Evolutionary conservation across 2,797 vertebrate genomes (phyloP).

Genomic region (Eulemur mongoz): DNA sequence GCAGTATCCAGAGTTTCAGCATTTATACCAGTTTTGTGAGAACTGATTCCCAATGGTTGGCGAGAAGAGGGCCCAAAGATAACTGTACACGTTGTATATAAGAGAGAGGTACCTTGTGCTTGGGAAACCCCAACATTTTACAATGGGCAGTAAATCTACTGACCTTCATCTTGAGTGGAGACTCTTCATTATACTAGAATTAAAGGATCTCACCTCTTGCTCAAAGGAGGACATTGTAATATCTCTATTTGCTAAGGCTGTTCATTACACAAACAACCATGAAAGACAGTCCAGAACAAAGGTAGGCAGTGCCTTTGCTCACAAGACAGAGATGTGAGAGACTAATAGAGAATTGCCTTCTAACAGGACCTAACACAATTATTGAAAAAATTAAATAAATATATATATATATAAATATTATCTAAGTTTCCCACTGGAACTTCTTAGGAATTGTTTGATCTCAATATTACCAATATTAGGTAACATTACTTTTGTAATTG

Average conservation of each 20-base stretch:
- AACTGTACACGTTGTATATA: background rate
- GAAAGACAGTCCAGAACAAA: background rate
- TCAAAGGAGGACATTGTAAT: background rate
- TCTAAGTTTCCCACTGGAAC: background rate
- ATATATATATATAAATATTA: background rate
- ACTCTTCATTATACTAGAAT: background rate
- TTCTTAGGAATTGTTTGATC: background rate
- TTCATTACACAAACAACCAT: background rate
- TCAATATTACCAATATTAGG: background rate
- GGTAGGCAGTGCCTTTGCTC: background rate
- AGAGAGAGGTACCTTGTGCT: fast-evolving
- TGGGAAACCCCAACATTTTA: background rate
- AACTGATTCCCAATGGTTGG: background rate
- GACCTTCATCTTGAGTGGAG: background rate
- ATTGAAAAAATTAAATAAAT: background rate
- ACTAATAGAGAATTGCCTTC: background rate
- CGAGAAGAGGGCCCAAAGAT: background rate
- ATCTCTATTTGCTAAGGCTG: background rate
- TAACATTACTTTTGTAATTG: background rate
- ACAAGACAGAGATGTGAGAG: background rate
- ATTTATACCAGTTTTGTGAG: background rate
- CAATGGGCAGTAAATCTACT: background rate
- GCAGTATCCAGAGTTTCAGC: background rate
- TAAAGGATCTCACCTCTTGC: background rate
- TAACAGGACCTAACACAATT: background rate